Evolutionary conservation across 2,113 vertebrate species (phyloP), one percentile per base, ranked within the genome.

Genomic region (Telmatochromis sp.): DNA sequence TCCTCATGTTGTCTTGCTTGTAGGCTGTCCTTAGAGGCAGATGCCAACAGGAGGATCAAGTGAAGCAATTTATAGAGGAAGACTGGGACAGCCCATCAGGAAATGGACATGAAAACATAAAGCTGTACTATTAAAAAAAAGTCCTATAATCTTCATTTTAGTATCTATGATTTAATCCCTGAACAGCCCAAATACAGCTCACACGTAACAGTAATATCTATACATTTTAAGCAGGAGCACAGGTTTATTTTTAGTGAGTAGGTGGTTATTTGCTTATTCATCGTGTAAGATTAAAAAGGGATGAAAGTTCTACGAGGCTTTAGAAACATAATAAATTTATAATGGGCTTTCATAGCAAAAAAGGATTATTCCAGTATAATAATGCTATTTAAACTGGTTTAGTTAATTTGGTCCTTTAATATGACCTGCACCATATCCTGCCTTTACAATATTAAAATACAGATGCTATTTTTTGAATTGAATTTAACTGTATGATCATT

Each of bases 31-130:
- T 80, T 6, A 63, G 6, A 51, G 51, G 81, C 21, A 47, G 54
- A 68, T 84, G 45, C 5, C 47, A 6, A 1, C 47, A 33, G 78
- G 37, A 53, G 80, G 28, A 11, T 10, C 57, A 19, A 19, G 57
- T 58, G 37, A 35, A 51, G 85, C 9, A 7, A 84, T 91, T 91
- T 92, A 92, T 90, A 92, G 35, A 33, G 81, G n/a, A 75, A 81
- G 23, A 68, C 6, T 40, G 93, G 50, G 5, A n/a, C 88, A 71
- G 35, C 79, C 86, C 73, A 75, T 50, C 71, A 78, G 42, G 71
- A 5, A 75, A 75, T 12, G 42, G 14, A 19, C 23, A 19, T 50
- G 15, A 50, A 75, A 31, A 4, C 15, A 51, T 8, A n/a, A 31
- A 51, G 6, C 14, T 50, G 26, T 9, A 28, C 9, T n/a, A 31